Base-by-base conservation (phyloP, 2,113 vertebrate species). In the Phaethornis superciliosus region DNA sequence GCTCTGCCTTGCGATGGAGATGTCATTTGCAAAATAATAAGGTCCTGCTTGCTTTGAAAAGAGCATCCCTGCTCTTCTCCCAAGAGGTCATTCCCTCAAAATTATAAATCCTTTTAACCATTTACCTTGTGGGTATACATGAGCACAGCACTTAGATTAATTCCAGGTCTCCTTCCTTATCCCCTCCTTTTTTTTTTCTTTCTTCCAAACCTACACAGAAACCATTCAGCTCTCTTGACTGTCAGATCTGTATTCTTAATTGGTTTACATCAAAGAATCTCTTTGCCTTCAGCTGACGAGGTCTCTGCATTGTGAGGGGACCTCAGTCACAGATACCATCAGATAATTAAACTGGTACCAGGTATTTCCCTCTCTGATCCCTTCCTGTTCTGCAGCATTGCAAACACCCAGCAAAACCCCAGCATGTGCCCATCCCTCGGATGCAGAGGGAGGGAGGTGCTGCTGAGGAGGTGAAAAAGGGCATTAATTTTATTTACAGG, bases 1-100 rank as follows among this genome's bases (percentile, higher is more conserved):
- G 74, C 81, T 85, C 56, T 85, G 64, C 49, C 84, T 78, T 18
- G 32, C 37, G 49, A 96, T 60, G 72, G 93, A 97, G 92, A 93
- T 96, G 74, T 94, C 93, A 94, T 96, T 95, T 96, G 95, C 95
- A 94, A 94, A 96, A 93, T 96, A 96, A 96, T 86, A 95, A 93
- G 46, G 55, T 95, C 95, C 94, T 21, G 2, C 27, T 51, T 91
- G 96, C 86, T 79, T 86, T 77, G 32, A 86, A 91, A 72, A 81
- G 69, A 90, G 88, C 85, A 95, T 67, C 95, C 65, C 68, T 40
- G 6, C 71, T 88, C 83, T 70, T 76, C 60, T 72, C 93, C 89
- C 85, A 26, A 15, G 60, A 83, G 97, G 93, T 97, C 91, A 69
- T 32, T 46, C 32, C 93, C 65, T 77, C 75, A 88, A 62, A 96